Percentiles rank a stretch among this genome's conserved stretches.
Conservation (phyloP, 2,797 vertebrate species). For the Mycteria americana region DNA sequence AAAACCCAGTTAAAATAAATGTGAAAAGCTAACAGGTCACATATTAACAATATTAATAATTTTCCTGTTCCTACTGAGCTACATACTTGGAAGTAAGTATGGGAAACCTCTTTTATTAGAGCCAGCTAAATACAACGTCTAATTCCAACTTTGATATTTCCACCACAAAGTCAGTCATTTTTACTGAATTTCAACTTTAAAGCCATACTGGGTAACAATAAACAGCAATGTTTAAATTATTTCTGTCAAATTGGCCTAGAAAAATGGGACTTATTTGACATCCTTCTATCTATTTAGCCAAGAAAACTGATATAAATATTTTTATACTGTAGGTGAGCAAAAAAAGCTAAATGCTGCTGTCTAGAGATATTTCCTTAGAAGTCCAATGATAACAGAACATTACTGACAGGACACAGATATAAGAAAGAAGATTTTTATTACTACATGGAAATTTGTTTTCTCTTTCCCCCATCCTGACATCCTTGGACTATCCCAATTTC, state of each 20-base stretch:
- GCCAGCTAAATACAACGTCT: constrained; percentile 15
- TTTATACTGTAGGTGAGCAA: not conserved
- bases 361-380: constrained; percentile 33
- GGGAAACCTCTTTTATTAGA: not conserved
- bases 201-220: constrained; percentile 11
- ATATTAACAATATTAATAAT: not conserved
- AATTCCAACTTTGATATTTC: constrained; percentile 29
- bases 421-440: not conserved
- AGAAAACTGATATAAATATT: constrained; percentile 26
- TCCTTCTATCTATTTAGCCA: not conserved
- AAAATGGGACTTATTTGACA: constrained; percentile 38
- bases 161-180: not conserved
- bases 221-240: not conserved
- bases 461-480: not conserved
- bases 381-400: constrained; percentile 29
- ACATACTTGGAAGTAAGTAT: not conserved
- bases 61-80: not conserved
- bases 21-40: not conserved
- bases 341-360: constrained; percentile 43
- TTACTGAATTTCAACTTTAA: constrained; percentile 37
- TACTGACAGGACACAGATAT: constrained; percentile 15
- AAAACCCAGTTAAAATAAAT: not conserved
- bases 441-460: not conserved
- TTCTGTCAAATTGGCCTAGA: constrained; percentile 35
- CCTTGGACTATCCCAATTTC: not conserved